Percentiles rank a stretch among this genome's conserved stretches.
These are phyloP conservation scores for Lypha dubia DNA, from an alignment of 2,888 invertebrate species.

Conservation along the genomic window DNA sequence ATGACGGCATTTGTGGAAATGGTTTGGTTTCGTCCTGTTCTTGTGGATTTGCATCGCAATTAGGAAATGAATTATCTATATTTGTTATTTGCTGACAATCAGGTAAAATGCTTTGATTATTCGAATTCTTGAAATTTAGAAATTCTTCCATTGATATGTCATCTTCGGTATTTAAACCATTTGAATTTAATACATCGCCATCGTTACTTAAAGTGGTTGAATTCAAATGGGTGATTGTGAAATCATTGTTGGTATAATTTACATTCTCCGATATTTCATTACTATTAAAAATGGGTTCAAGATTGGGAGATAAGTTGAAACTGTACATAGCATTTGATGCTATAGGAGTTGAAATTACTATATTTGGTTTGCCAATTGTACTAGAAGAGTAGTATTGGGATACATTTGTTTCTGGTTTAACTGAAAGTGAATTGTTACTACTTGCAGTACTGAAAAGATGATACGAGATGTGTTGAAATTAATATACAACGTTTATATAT, in stretches of 20 bases:
- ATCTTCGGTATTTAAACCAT: constrained; percentile 54
- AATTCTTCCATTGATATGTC: constrained; percentile 77
- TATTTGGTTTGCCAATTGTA: constrained; percentile 21
- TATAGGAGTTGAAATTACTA: constrained; percentile 38
- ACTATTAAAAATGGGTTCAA: constrained; percentile 75
- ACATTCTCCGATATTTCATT: constrained; percentile 70
- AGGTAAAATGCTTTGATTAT: neutral
- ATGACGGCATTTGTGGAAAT: constrained; percentile 68
- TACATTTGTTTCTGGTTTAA: constrained; percentile 29
- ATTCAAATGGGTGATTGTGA: constrained; percentile 21
- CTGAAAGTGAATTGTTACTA: constrained; percentile 7
- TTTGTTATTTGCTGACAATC: neutral
- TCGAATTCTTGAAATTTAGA: constrained; percentile 74
- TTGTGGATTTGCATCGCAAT: neutral
- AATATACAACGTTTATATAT: neutral
- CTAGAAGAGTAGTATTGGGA: constrained; percentile 6
- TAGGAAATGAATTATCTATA: neutral
- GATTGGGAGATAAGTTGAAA: constrained; percentile 71
- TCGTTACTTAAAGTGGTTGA: constrained; percentile 49
- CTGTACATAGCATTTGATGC: constrained; percentile 11
- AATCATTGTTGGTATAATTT: constrained; percentile 7
- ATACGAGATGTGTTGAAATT: neutral
- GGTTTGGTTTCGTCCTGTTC: neutral
- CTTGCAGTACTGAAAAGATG: constrained; percentile 38
- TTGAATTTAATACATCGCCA: constrained; percentile 7